phyloP scores from a whole-genome alignment of 2,888 invertebrate genomes.

The Malthinus flaveolus region DNA sequence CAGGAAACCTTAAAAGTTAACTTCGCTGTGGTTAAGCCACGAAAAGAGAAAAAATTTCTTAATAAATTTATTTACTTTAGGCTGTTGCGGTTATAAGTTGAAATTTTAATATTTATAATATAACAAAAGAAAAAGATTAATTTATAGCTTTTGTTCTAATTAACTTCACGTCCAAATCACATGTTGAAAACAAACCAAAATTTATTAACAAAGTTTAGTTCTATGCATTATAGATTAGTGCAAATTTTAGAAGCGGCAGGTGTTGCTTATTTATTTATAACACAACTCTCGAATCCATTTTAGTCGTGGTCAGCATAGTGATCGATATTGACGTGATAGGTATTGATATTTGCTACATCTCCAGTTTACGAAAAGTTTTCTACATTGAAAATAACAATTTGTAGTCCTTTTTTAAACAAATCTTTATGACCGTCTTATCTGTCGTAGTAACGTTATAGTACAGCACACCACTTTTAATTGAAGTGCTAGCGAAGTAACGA shows the following conservation, averaged over 20 bases:
- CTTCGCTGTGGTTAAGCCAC: neutral
- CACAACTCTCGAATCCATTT: constrained; percentile 27
- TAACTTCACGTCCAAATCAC: constrained; percentile 22
- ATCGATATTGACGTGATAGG: constrained; percentile 31
- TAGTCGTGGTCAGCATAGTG: constrained; percentile 29
- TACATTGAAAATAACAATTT: constrained; percentile 1
- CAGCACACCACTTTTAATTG: too few species aligned
- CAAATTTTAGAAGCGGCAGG: constrained; percentile 27
- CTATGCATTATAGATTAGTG: constrained; percentile 24
- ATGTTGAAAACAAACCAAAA: constrained; percentile 20
- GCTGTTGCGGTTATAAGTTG: neutral
- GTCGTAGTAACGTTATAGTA: too few species aligned
- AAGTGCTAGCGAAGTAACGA: too few species aligned
- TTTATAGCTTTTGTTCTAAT: constrained; percentile 18
- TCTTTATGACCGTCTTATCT: too few species aligned
- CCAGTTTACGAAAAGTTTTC: constrained; percentile 18
- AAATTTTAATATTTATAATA: neutral
- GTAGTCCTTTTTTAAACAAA: too few species aligned
- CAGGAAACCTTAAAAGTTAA: constrained; percentile 2
- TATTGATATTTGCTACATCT: constrained; percentile 27
- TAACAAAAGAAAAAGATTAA: neutral
- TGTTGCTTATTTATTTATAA: constrained; percentile 32
- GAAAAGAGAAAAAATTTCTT: neutral
- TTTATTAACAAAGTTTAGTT: constrained; percentile 27
- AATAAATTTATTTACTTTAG: constrained; percentile 3